Evolutionary conservation across 2,113 vertebrate species (phyloP).

Genomic region (Gila orcuttii): DNA sequence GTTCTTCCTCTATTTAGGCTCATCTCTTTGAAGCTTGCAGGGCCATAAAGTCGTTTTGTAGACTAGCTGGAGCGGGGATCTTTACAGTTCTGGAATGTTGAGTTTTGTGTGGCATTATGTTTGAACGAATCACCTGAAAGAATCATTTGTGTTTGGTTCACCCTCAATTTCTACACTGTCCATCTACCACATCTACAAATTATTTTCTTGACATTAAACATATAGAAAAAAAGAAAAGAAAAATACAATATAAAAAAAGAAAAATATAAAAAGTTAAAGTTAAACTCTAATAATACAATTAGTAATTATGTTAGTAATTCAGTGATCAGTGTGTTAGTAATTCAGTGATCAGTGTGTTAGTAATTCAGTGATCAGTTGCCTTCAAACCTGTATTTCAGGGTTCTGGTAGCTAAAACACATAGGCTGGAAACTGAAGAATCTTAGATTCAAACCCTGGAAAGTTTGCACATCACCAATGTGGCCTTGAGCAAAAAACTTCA

Average conservation of each 20-base stretch:
- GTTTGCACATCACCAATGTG: neutral
- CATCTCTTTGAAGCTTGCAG: no score
- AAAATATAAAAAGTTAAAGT: neutral
- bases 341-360: neutral
- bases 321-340: neutral
- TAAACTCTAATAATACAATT: neutral
- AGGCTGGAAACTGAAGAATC: neutral
- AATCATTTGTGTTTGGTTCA: no score
- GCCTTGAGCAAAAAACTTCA: neutral
- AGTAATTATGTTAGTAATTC: neutral
- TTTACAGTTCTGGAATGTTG: no score
- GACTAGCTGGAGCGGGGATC: no score
- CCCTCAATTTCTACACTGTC: no score
- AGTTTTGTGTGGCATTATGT: no score
- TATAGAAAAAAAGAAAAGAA: neutral
- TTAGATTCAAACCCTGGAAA: neutral
- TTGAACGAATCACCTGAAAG: no score
- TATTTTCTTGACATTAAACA: neutral
- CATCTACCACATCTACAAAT: neutral
- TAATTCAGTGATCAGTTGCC: neutral
- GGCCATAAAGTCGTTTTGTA: no score
- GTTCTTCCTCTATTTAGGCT: no score
- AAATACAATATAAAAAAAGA: neutral
- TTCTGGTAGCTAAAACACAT: neutral
- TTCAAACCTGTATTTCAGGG: neutral